phyloP scores from a whole-genome alignment of 2,888 invertebrate genomes.

The Drosophila demipolita region DNA sequence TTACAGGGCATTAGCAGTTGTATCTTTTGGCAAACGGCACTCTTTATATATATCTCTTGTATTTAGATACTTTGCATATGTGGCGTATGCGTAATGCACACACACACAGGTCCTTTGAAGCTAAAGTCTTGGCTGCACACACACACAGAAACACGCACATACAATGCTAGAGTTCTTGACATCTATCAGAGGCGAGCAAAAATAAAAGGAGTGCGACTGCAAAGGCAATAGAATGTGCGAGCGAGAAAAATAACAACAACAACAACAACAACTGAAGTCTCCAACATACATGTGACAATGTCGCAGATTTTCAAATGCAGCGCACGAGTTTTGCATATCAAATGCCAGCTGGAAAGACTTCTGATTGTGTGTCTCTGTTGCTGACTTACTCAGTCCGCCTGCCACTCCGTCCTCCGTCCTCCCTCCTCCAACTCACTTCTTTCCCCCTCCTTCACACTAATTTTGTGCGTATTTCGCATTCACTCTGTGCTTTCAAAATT shows the following conservation, averaged over 20 bases:
- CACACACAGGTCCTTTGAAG: conserved; percentile 29
- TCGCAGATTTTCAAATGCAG: conserved; percentile 67
- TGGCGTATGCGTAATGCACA: conserved; percentile 65
- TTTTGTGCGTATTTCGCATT: neutral
- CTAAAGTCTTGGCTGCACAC: conserved; percentile 12
- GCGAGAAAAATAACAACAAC: conserved; percentile 19
- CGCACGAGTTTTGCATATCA: conserved; percentile 64
- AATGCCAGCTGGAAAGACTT: conserved; percentile 48
- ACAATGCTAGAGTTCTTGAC: conserved; percentile 41
- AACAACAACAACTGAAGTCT: conserved; percentile 18
- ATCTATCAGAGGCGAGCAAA: conserved; percentile 20
- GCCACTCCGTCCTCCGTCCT: neutral
- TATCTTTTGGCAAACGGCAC: neutral
- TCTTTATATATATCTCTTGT: neutral
- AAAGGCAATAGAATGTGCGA: neutral
- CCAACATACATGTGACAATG: conserved; percentile 57
- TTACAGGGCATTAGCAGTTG: neutral
- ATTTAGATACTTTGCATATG: conserved; percentile 56
- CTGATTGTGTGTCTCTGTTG: conserved; percentile 44
- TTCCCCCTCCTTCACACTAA: neutral
- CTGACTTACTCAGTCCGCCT: conserved; percentile 15
- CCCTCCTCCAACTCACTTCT: neutral
- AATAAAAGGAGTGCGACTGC: neutral
- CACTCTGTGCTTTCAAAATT: conserved; percentile 52
- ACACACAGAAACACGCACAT: neutral